Conservation (phyloP, 2,888 invertebrate species). For the Gymnocheta viridis region DNA sequence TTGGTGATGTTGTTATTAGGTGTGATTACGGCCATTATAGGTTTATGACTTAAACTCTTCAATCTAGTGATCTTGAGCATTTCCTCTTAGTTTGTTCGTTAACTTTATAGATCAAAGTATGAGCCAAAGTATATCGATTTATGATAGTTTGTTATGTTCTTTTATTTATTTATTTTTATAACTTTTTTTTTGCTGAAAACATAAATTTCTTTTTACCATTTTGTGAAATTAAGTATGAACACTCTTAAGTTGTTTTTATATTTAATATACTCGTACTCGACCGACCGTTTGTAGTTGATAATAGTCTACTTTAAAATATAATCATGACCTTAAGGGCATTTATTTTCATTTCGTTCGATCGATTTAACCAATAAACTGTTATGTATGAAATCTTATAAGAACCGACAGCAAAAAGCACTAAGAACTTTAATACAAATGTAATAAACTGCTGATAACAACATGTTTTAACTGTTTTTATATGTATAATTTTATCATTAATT, state of each 20-base stretch:
- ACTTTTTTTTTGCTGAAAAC: constrained; percentile 28
- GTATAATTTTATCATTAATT: constrained; percentile 62
- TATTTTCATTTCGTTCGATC: constrained; percentile 58
- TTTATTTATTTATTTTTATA: background rate
- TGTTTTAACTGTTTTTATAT: constrained; percentile 60
- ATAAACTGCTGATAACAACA: constrained; percentile 69
- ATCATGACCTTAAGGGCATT: constrained; percentile 67
- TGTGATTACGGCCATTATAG: constrained; percentile 75
- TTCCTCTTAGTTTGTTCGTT: constrained; percentile 15
- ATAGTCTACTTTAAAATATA: constrained; percentile 65
- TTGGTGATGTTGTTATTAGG: constrained; percentile 78
- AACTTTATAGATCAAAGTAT: constrained; percentile 7
- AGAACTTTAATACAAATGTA: constrained; percentile 68
- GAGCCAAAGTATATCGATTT: constrained; percentile 53
- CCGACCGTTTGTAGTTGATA: constrained; percentile 59
- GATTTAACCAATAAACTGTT: constrained; percentile 41
- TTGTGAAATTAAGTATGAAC: background rate
- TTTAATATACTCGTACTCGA: too few relatives aligned
- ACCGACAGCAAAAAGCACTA: background rate
- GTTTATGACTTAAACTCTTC: constrained; percentile 73
- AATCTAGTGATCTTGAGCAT: constrained; percentile 62
- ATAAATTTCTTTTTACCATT: constrained; percentile 53
- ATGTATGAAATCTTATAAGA: constrained; percentile 35
- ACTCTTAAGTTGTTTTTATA: background rate
- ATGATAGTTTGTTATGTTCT: constrained; percentile 49